A percentile compares a stretch with the other conserved stretches of the same genome.
Conservation (phyloP, 2,888 invertebrate genomes). For the Tetragonisca angustula region DNA sequence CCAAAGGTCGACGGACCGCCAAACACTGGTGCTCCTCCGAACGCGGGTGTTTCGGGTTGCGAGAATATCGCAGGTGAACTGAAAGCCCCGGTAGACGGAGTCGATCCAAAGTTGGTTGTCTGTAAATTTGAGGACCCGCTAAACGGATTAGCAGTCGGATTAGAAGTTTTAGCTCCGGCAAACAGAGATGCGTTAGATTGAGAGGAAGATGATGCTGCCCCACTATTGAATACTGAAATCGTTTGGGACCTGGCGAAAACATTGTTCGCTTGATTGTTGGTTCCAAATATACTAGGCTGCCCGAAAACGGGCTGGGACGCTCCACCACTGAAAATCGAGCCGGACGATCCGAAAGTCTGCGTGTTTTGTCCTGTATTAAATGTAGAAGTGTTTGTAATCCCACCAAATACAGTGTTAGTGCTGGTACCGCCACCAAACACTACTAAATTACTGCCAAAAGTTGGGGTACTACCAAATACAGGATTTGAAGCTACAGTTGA, state of each 20-base stretch:
- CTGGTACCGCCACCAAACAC: slow-evolving; percentile 69
- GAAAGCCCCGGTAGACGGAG: slow-evolving; percentile 52
- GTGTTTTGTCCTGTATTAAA: slow-evolving; percentile 70
- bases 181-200: slow-evolving; percentile 72
- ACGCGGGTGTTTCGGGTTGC: slow-evolving; percentile 71
- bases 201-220: slow-evolving; percentile 58
- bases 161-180: slow-evolving; percentile 67
- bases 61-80: slow-evolving; percentile 71
- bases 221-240: slow-evolving; percentile 67
- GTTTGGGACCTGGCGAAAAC: slow-evolving; percentile 73
- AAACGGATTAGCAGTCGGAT: slow-evolving; percentile 64
- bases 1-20: slow-evolving; percentile 71
- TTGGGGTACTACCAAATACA: slow-evolving; percentile 72
- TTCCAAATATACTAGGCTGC: slow-evolving; percentile 71
- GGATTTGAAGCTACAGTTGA: slow-evolving; percentile 71
- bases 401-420: slow-evolving; percentile 74
- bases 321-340: slow-evolving; percentile 72
- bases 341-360: slow-evolving; percentile 68
- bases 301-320: slow-evolving; percentile 72
- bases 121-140: slow-evolving; percentile 57
- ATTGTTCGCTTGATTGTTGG: slow-evolving; percentile 61
- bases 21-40: slow-evolving; percentile 78
- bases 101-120: slow-evolving; percentile 60
- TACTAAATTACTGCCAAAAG: slow-evolving; percentile 69
- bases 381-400: slow-evolving; percentile 59